A percentile compares a stretch with the other conserved stretches of the same genome.
Conservation (phyloP, 92 coral and sea anemone genomes). For the Paragorgia papillata region DNA sequence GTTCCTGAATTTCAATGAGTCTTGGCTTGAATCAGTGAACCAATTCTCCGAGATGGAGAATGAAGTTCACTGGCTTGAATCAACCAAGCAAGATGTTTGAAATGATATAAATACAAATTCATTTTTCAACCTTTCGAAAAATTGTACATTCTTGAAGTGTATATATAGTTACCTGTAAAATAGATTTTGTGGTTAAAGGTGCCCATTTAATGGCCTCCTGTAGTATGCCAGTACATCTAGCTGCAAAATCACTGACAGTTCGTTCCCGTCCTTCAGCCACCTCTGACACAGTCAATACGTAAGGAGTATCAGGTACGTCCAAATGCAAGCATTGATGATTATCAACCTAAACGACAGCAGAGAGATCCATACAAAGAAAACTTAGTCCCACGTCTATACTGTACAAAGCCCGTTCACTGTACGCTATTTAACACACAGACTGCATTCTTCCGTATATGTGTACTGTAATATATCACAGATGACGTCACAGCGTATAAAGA, state of each 20-base stretch:
- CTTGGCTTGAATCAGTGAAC: too few species aligned
- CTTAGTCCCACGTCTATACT: too few species aligned
- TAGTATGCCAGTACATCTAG: conserved; percentile 92
- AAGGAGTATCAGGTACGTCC: conserved; percentile 74
- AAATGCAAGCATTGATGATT: conserved; percentile 80
- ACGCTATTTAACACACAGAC: too few species aligned
- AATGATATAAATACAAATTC: not conserved
- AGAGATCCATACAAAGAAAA: too few species aligned
- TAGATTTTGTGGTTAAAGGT: conserved; percentile 85
- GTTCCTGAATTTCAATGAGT: too few species aligned
- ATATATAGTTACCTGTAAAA: conserved; percentile 77
- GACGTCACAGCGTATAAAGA: too few species aligned
- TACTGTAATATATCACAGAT: too few species aligned
- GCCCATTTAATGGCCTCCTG: conserved; percentile 99
- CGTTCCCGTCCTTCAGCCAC: conserved; percentile 96
- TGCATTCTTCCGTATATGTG: too few species aligned
- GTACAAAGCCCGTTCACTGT: too few species aligned
- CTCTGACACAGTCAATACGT: conserved; percentile 79
- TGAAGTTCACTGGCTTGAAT: too few species aligned
- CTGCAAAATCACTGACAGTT: conserved; percentile 94
- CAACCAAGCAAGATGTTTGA: too few species aligned
- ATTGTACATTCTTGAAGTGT: not conserved
- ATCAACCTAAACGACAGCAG: conserved; percentile 65
- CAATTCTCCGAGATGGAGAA: too few species aligned
- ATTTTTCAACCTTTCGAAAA: not conserved